Evolutionary conservation across 2,797 vertebrate species (phyloP), one percentile per base, ranked within the genome.

Genomic region (Myotis myotis): DNA sequence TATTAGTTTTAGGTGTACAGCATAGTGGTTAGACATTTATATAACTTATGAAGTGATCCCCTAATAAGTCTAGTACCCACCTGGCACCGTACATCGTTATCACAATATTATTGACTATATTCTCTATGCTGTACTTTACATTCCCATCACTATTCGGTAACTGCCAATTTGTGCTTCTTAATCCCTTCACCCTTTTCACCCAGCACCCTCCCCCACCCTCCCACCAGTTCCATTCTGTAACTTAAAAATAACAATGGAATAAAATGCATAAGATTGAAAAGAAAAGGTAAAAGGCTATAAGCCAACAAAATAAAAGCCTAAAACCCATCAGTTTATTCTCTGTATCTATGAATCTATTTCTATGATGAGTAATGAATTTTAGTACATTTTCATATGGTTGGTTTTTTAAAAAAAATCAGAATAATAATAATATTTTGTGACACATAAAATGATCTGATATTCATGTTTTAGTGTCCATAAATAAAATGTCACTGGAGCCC

Each of bases 231-330:
- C 28, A 62, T 30, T 62, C 28, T 16, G 81, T 44, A 89, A 60
- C 49, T 91, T 87, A 93, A 94, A 94, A 89, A 91, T 91, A 94
- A 94, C 60, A 93, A 71, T 60, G 47, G 36, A 94, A 74, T 80
- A 57, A 80, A 94, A 92, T 74, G 62, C 38, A 28, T 36, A 62
- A 60, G n/a, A 92, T 74, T 87, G 93, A 71, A 84, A 94, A 87
- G 79, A 96, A 96, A 96, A 94, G 84, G 30, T 74, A 66, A 89
- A 95, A 87, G 38, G 25, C 38, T 80, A 87, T 51, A 85, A 25
- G 62, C 44, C 16, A 70, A n/a, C 51, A 89, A 96, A 93, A 84
- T 75, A 89, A 95, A 96, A 96, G 86, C 76, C 95, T 97, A 95
- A 93, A 90, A 72, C 9, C n/a, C 11, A 78, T 25, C 75, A 55